phyloP scores from a whole-genome alignment of 2,888 invertebrate genomes.

The Dryadula phaetusa region DNA sequence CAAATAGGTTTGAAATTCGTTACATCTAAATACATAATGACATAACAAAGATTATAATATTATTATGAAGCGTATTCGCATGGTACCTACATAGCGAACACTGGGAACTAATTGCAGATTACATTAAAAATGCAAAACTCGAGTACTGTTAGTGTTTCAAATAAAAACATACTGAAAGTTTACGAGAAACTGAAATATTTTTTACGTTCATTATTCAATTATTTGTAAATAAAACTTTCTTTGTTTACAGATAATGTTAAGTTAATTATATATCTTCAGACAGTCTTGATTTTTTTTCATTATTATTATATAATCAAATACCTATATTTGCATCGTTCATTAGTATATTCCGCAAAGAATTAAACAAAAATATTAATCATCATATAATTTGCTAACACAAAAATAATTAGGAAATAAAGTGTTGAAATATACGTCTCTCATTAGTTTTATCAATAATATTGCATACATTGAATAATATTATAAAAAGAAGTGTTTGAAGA shows the following conservation, averaged over 20 bases:
- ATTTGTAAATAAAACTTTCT: neutral
- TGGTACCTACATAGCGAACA: conserved; percentile 10
- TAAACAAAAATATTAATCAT: neutral
- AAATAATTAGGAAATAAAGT: neutral
- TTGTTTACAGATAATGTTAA: neutral
- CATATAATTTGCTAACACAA: neutral
- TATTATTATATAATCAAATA: no score
- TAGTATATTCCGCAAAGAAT: no score
- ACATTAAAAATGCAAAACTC: conserved; percentile 39
- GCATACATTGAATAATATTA: neutral
- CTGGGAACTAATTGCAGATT: conserved; percentile 36
- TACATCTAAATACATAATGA: neutral
- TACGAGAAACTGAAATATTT: neutral
- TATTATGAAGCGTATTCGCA: neutral
- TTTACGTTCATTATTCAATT: neutral
- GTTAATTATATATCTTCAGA: no score
- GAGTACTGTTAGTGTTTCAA: conserved; percentile 18
- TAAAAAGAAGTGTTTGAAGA: no score
- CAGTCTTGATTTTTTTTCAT: no score
- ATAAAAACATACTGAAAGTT: conserved; percentile 12
- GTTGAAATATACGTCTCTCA: neutral
- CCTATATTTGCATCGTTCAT: no score
- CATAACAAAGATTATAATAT: conserved; percentile 5
- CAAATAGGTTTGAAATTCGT: neutral
- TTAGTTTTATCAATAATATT: neutral